Percentiles rank a stretch among this genome's conserved stretches.
Evolutionary conservation across 92 coral and sea anemone genomes (phyloP).

Genomic region (Bergia puertoricense): DNA sequence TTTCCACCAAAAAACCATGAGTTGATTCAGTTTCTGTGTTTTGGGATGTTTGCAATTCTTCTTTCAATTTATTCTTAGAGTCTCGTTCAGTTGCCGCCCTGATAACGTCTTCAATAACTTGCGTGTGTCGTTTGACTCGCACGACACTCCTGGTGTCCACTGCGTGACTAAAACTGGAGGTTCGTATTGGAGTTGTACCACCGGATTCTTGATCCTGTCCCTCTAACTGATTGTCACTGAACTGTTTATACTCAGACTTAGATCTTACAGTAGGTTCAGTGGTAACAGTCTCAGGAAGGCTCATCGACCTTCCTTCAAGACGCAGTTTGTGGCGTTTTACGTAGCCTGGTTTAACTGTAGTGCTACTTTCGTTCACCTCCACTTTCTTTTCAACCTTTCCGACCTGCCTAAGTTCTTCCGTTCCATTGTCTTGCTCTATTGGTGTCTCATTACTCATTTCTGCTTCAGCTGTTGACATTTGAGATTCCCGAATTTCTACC

Average conservation of each 20-base stretch:
- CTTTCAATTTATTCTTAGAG: constrained; percentile 34
- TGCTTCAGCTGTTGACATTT: neutral
- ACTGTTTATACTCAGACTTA: neutral
- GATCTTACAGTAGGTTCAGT: neutral
- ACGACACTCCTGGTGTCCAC: constrained; percentile 85
- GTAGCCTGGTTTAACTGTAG: constrained; percentile 40
- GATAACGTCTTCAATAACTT: constrained; percentile 81
- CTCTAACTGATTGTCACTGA: neutral
- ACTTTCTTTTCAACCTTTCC: neutral
- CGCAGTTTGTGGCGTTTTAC: constrained; percentile 56
- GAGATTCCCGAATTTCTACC: constrained; percentile 4
- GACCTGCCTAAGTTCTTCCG: neutral
- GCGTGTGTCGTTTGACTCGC: constrained; percentile 76
- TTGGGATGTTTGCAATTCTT: constrained; percentile 17
- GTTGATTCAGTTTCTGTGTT: constrained; percentile 4
- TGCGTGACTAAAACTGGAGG: neutral
- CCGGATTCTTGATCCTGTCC: neutral
- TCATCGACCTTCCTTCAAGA: constrained; percentile 47
- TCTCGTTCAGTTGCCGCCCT: constrained; percentile 61
- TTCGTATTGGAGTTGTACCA: neutral
- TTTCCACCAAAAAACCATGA: neutral
- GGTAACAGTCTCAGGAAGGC: constrained; percentile 16
- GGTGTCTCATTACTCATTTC: neutral
- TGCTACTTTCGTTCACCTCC: constrained; percentile 1
- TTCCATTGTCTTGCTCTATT: neutral